Base-by-base conservation (phyloP, 2,888 invertebrate species). In the Drosophila vallismaia region DNA sequence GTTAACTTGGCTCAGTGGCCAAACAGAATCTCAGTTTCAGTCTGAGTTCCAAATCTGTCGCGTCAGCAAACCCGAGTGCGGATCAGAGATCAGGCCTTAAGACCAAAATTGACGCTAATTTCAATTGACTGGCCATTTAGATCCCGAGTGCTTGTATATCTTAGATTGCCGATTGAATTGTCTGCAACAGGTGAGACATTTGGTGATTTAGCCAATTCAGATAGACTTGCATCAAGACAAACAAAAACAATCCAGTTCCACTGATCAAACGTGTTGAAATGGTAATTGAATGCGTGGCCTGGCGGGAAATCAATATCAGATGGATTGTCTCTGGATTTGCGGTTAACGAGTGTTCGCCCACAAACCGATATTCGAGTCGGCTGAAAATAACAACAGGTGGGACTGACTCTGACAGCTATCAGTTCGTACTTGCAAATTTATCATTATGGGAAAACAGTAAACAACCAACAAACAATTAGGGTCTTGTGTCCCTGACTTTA, bases 21-120 rank as follows among this genome's bases (percentile, higher is more conserved):
- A 36, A 14, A n/a, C 40, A 42, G 40, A 66, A 49, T 29, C 33
- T 62, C 62, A 71, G 72, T 76, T 74, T 71, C 74, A 79, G 78
- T 71, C 71, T 72, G 84, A 79, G 80, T 79, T 77, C 66, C 66
- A 79, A 80, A 84, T 83, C 86, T 77, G 80, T 80, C 74, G 84
- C 87, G 84, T 86, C 77, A 88, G 88, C 66, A 76, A 86, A 75
- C 86, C 84, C 88, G 86, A 64, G 88, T 84, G 69, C 74, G 67
- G 84, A 75, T 86, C 50, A 46, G 50, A 42, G 64, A 42, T 62
- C 26, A 48, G 53, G 14, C 14, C 64, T 40, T 45, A 40, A 42
- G 72, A 72, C 71, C 48, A 53, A 72, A 49, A 68, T 49, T 87
- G 63, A 77, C 53, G 73, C 53, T 87, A 69, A 87, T 85, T 69